A percentile compares a stretch with the other conserved stretches of the same genome.
Evolutionary conservation across 2,113 vertebrate species (phyloP).

Genomic region (Condylura cristata): DNA sequence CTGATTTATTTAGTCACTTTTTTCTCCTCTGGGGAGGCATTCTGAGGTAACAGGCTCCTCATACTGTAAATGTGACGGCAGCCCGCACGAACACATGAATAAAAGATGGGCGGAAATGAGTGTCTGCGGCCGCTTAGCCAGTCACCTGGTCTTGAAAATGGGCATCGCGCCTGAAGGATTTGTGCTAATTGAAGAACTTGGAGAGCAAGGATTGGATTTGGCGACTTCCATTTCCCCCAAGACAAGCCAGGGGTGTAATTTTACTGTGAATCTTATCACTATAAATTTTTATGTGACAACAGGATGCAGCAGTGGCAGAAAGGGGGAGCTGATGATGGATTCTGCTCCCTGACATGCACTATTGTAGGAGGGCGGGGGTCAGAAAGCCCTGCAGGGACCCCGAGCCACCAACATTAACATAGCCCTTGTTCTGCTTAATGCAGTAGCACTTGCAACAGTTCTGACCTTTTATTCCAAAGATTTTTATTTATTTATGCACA

Average conservation of each 20-base stretch:
- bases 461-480: no score
- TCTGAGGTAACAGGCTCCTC: constrained; percentile 65
- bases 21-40: constrained; percentile 62
- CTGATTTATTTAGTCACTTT: constrained; percentile 62
- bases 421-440: not conserved
- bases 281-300: constrained; percentile 3
- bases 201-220: not conserved
- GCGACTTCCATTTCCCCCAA: constrained; percentile 46
- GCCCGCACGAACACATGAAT: constrained; percentile 73
- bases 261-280: constrained; percentile 12
- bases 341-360: not conserved
- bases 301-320: not conserved
- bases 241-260: constrained; percentile 15
- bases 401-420: not conserved
- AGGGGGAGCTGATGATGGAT: not conserved
- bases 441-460: not conserved
- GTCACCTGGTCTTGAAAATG: constrained; percentile 57
- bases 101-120: constrained; percentile 72
- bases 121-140: constrained; percentile 65
- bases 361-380: accelerated
- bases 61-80: constrained; percentile 57
- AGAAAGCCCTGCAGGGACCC: not conserved
- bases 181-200: constrained; percentile 70
- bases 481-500: no score
- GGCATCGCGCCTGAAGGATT: constrained; percentile 67